These are phyloP conservation scores for Rhinella marina DNA, from an alignment of 2,797 vertebrate genomes.

Conservation along the genomic window DNA sequence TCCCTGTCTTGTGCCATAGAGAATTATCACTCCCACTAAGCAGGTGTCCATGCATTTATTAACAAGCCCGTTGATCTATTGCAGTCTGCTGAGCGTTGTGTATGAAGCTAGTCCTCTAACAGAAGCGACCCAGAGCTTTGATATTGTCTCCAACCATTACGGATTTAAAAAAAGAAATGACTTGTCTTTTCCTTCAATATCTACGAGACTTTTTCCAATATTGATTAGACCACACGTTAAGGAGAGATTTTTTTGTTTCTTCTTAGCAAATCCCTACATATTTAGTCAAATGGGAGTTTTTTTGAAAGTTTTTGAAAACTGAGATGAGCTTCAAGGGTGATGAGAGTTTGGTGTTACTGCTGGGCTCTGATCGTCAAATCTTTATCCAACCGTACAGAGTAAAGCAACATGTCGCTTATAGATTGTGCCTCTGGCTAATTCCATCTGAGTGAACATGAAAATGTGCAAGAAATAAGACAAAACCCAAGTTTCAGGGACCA, in stretches of 20 bases:
- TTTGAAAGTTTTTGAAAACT: neutral
- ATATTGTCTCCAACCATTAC: neutral
- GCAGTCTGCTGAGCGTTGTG: neutral
- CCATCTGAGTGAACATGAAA: neutral
- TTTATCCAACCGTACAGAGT: neutral
- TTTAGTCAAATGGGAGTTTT: neutral
- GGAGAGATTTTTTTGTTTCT: neutral
- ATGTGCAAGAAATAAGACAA: neutral
- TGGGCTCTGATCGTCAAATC: conserved; percentile 17
- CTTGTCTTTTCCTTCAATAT: neutral
- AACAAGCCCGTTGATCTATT: conserved; percentile 24
- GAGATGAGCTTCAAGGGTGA: conserved; percentile 9
- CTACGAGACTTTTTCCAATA: conserved; percentile 18
- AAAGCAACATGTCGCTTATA: conserved; percentile 4
- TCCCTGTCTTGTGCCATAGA: neutral
- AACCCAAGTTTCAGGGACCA: neutral
- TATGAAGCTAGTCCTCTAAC: neutral
- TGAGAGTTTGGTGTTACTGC: neutral
- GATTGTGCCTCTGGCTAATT: conserved; percentile 21
- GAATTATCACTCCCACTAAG: conserved; percentile 47
- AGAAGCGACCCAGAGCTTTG: conserved; percentile 13
- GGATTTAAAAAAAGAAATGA: neutral
- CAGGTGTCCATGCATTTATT: conserved; percentile 54
- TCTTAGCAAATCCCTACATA: neutral
- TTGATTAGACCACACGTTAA: conserved; percentile 6